A percentile compares a stretch with the other conserved stretches of the same genome.
Evolutionary conservation across 2,113 vertebrate genomes (phyloP).

Genomic region (Galemys pyrenaicus): DNA sequence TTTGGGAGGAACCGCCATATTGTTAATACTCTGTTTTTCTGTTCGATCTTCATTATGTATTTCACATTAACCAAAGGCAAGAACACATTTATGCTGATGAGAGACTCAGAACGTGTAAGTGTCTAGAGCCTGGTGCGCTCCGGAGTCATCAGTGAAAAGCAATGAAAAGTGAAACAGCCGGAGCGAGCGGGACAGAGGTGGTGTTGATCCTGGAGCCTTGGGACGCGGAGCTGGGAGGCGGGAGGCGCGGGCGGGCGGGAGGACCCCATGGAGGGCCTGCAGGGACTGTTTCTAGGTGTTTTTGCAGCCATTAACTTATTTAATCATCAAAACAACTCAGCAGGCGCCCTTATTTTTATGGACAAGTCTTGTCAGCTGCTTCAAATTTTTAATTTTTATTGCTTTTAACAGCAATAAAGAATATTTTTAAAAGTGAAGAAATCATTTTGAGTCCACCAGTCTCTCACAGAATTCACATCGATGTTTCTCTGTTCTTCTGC

Average conservation of each 20-base stretch:
- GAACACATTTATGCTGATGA: conserved; percentile 40
- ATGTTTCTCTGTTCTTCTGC: neutral
- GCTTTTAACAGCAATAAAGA: conserved; percentile 60
- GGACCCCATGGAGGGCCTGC: neutral
- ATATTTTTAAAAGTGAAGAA: conserved; percentile 58
- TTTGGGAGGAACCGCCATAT: neutral
- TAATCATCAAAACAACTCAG: conserved; percentile 71
- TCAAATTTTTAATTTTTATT: conserved; percentile 63
- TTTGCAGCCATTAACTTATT: conserved; percentile 69
- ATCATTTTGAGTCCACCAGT: neutral
- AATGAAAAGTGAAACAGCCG: neutral
- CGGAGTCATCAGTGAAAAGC: neutral
- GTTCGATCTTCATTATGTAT: no score
- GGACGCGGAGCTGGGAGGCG: neutral
- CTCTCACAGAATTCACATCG: neutral
- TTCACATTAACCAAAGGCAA: conserved; percentile 28
- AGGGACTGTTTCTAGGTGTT: conserved; percentile 28
- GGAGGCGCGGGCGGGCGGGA: neutral
- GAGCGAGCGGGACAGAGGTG: neutral
- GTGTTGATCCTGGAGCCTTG: conserved; percentile 26
- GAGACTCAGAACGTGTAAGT: neutral
- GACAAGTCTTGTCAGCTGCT: conserved; percentile 68
- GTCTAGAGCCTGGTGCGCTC: neutral
- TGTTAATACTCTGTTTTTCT: neutral
- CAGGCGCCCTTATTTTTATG: conserved; percentile 65